Evolutionary conservation across 2,797 vertebrate genomes (phyloP).

Genomic region (Coccyzus lansbergi): DNA sequence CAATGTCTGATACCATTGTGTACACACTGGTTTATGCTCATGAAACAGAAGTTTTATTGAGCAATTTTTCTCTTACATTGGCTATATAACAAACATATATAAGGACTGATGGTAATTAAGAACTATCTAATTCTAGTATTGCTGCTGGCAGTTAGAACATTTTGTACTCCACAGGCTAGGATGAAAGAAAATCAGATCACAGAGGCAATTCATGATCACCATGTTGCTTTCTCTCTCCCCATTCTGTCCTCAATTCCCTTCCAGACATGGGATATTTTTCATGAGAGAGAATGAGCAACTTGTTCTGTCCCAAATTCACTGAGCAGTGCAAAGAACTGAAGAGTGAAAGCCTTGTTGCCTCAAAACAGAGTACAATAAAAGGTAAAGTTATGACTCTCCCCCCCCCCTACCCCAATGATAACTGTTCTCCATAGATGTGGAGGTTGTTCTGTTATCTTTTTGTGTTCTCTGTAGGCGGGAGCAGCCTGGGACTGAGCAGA

Average conservation of each 20-base stretch:
- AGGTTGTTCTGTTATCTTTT: neutral
- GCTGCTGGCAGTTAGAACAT: neutral
- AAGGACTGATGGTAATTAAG: neutral
- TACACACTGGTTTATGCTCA: neutral
- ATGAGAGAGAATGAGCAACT: neutral
- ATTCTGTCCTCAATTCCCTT: neutral
- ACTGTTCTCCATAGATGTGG: neutral
- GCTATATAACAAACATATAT: neutral
- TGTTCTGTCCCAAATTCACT: neutral
- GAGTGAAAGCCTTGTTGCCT: neutral
- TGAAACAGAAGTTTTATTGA: neutral
- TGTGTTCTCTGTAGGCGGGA: neutral
- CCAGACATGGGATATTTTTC: neutral
- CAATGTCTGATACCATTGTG: neutral
- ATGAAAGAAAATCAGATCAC: neutral
- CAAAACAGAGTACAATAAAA: neutral
- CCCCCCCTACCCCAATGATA: fast-evolving
- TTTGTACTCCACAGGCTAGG: neutral
- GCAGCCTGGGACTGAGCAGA: neutral
- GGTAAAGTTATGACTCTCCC: neutral
- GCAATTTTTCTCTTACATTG: neutral
- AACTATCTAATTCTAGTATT: neutral
- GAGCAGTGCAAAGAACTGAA: neutral
- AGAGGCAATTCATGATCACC: neutral
- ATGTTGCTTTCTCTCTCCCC: fast-evolving